Conservation (phyloP, 2,888 invertebrate genomes). For the Dolichomitus sp. region DNA sequence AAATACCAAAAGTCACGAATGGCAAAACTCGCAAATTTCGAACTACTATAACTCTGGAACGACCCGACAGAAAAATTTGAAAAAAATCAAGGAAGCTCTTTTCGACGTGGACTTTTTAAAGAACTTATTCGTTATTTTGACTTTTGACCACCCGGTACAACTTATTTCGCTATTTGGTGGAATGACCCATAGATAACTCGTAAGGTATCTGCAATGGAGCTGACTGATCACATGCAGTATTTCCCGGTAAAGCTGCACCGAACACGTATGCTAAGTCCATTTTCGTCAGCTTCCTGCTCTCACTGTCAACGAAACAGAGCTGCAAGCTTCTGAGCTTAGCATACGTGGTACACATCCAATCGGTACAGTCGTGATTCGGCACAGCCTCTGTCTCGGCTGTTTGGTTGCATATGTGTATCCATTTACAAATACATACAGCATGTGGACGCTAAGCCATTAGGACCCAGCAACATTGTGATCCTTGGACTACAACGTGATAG, state of each 20-base stretch:
- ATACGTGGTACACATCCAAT: background rate
- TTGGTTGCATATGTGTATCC: background rate
- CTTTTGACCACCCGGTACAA: too few relatives aligned
- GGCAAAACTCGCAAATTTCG: too few relatives aligned
- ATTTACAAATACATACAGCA: background rate
- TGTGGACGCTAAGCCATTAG: background rate
- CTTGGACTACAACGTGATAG: slow-evolving; percentile 13
- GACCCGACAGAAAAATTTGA: too few relatives aligned
- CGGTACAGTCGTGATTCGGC: background rate
- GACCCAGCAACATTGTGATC: slow-evolving; percentile 1
- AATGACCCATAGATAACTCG: background rate
- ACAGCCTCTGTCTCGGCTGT: background rate
- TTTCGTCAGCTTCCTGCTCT: slow-evolving; percentile 13
- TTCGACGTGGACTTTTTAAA: too few relatives aligned
- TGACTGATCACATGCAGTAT: slow-evolving; percentile 15
- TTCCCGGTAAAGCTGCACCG: background rate
- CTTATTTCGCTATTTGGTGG: too few relatives aligned
- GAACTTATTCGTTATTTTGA: too few relatives aligned
- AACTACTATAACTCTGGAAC: too few relatives aligned
- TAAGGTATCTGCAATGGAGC: background rate
- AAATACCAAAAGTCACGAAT: too few relatives aligned
- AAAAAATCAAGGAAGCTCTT: too few relatives aligned
- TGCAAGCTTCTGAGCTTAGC: background rate
- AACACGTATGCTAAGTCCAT: background rate
- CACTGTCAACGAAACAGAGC: slow-evolving; percentile 2